phyloP scores from a whole-genome alignment of 2,113 vertebrate genomes.

The Anser cygnoides region DNA sequence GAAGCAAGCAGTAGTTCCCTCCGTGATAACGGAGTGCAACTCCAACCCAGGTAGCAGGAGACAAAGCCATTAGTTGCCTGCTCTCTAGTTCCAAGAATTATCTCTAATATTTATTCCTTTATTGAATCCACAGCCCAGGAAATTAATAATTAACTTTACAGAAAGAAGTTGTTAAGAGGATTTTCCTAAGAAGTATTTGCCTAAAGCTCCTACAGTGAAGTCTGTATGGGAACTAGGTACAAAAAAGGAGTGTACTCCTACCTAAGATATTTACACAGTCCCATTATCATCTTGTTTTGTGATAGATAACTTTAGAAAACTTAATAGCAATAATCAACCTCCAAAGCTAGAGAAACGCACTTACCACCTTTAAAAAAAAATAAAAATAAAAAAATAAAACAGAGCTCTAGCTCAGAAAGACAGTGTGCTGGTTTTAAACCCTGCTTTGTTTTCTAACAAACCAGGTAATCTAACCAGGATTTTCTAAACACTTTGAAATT shows the following conservation, averaged over 20 bases:
- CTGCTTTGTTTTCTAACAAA: neutral
- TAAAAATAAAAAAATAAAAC: neutral
- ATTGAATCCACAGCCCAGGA: slow-evolving; percentile 17
- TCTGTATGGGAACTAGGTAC: neutral
- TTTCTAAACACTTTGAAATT: neutral
- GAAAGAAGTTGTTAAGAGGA: slow-evolving; percentile 18
- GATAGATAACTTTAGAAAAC: neutral
- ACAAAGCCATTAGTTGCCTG: neutral
- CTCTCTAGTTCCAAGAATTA: neutral
- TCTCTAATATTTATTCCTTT: slow-evolving; percentile 3
- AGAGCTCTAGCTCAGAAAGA: neutral
- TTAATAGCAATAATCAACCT: neutral
- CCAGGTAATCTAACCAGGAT: neutral
- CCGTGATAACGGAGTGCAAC: neutral
- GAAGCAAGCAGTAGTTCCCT: neutral
- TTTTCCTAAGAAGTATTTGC: slow-evolving; percentile 27
- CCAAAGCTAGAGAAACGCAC: neutral
- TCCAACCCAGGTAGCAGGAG: neutral
- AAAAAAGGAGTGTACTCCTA: neutral
- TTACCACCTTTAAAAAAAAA: neutral
- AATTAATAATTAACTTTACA: slow-evolving; percentile 19
- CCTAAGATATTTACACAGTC: neutral
- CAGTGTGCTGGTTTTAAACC: neutral
- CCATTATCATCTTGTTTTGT: neutral
- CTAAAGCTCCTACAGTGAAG: neutral